These are phyloP conservation scores for Myrmecophaga tridactyla DNA, from an alignment of 2,113 vertebrate species.

Conservation along the genomic window DNA sequence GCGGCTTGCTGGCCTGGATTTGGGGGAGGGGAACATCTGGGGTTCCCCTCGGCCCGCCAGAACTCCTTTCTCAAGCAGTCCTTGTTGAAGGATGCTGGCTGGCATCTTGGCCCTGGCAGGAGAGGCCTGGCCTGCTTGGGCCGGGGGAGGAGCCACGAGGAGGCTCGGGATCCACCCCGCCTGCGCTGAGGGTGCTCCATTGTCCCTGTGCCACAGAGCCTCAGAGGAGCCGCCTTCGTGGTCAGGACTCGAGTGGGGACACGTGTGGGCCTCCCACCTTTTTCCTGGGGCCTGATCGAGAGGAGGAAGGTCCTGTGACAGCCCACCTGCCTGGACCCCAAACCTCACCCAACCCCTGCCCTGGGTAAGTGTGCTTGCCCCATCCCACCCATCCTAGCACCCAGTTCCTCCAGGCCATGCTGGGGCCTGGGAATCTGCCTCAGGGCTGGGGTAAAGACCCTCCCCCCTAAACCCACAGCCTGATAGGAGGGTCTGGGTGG, in stretches of 20 bases:
- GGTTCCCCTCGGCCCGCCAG: neutral
- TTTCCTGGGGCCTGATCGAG: neutral
- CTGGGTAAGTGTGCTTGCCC: slow-evolving; percentile 53
- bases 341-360: neutral
- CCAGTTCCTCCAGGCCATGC: no score
- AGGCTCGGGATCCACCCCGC: neutral
- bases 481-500: neutral
- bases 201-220: slow-evolving; percentile 42
- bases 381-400: neutral
- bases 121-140: neutral
- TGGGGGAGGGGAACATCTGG: neutral
- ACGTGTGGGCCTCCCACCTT: neutral
- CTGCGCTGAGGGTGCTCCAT: slow-evolving; percentile 17
- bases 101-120: neutral
- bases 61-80: neutral
- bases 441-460: no score
- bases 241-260: neutral
- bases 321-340: neutral
- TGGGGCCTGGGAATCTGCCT: neutral
- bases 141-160: neutral
- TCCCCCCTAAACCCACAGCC: neutral
- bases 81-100: neutral
- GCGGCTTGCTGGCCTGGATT: neutral
- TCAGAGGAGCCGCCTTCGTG: neutral
- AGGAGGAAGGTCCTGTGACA: neutral